These are phyloP conservation scores for Percina caprodes DNA, from an alignment of 2,113 vertebrate genomes.

Conservation along the genomic window DNA sequence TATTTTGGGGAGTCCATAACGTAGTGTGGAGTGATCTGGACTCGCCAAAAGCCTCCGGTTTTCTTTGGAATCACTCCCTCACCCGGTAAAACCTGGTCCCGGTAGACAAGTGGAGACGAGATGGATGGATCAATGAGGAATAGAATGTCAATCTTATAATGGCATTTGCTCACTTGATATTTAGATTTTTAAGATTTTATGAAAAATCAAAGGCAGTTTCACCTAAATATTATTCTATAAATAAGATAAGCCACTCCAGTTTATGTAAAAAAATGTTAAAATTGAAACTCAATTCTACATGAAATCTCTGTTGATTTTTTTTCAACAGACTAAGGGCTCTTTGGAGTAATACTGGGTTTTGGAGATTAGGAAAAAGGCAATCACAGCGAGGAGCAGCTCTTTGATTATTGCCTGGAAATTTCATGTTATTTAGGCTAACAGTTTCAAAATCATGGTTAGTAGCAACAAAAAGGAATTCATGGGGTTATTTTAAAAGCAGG, in stretches of 20 bases:
- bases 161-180: neutral
- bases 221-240: neutral
- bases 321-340: neutral
- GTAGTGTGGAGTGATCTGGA: constrained; percentile 5
- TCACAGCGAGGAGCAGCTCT: constrained; percentile 47
- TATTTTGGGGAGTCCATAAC: constrained; percentile 8
- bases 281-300: constrained; percentile 30
- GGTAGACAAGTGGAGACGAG: neutral
- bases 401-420: constrained; percentile 41
- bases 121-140: constrained; percentile 2
- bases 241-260: neutral
- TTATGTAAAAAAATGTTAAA: neutral
- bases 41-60: constrained; percentile 7
- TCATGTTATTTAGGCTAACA: constrained; percentile 34
- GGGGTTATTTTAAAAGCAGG: too few relatives aligned
- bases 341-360: constrained; percentile 20
- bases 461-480: neutral
- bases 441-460: constrained; percentile 6
- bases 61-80: constrained; percentile 36
- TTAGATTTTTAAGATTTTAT: neutral
- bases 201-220: neutral
- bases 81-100: constrained; percentile 26
- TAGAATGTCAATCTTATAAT: neutral
- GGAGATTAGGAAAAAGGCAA: constrained; percentile 40
- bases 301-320: constrained; percentile 14